Evolutionary conservation across 92 coral and sea anemone genomes (phyloP).

Genomic region (Epizoanthus fatuus): DNA sequence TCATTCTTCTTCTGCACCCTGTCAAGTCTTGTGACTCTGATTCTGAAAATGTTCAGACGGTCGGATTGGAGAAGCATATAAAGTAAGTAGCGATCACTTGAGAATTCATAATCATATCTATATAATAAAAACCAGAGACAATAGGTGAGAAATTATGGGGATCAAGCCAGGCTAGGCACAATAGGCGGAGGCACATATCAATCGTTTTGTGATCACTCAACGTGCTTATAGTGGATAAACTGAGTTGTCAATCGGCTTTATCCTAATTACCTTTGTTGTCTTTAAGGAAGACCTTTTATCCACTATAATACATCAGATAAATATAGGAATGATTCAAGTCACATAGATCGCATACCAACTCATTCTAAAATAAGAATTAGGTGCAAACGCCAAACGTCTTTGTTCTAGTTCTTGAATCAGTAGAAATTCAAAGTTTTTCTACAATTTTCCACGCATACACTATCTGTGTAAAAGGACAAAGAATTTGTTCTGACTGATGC

Average conservation of each 20-base stretch:
- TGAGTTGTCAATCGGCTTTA: not conserved
- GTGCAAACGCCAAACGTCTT: too few relatives aligned
- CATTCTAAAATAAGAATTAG: too few relatives aligned
- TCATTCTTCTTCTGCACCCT: slow-evolving; percentile 5
- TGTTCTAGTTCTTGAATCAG: too few relatives aligned
- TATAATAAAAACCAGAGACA: slow-evolving; percentile 12
- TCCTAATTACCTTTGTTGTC: not conserved
- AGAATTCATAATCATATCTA: slow-evolving; percentile 45
- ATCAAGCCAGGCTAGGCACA: slow-evolving; percentile 6
- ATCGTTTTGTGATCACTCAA: too few relatives aligned
- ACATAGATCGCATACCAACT: too few relatives aligned
- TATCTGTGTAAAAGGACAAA: not conserved
- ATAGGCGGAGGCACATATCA: slow-evolving; percentile 13
- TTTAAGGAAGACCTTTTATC: not conserved
- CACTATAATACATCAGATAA: not conserved
- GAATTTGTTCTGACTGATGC: not conserved
- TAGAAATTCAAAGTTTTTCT: too few relatives aligned
- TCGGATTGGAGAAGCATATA: not conserved
- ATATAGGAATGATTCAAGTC: too few relatives aligned
- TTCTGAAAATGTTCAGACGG: slow-evolving; percentile 27
- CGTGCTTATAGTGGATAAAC: slow-evolving; percentile 2
- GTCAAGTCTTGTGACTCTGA: not conserved
- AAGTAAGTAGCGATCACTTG: slow-evolving; percentile 45
- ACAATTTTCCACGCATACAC: not conserved
- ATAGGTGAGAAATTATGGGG: slow-evolving; percentile 38